Evolutionary conservation across 2,113 vertebrate genomes (phyloP).

Genomic region (Actenoides hombroni): DNA sequence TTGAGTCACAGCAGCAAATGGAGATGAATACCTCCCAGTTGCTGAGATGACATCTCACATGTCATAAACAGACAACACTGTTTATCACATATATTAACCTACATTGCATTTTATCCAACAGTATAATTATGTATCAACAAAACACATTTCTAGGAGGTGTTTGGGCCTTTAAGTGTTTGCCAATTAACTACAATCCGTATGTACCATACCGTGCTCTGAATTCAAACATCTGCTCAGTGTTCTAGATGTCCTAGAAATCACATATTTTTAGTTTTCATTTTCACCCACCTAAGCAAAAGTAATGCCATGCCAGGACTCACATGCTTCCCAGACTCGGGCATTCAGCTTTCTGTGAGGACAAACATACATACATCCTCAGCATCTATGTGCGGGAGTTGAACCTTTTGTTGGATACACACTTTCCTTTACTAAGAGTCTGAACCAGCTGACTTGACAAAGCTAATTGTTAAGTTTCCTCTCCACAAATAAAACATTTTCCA

Average conservation of each 20-base stretch:
- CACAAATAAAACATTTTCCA: not conserved
- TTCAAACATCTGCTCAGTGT: not conserved
- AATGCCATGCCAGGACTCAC: not conserved
- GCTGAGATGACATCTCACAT: not conserved
- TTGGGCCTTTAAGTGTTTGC: not conserved
- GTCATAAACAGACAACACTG: not conserved
- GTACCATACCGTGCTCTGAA: not conserved
- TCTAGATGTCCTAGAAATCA: not conserved
- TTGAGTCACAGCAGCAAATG: not conserved
- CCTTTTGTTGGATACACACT: not conserved
- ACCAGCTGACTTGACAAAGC: not conserved
- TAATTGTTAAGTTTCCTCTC: not conserved
- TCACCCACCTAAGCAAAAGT: not conserved
- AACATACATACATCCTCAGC: rapidly evolving
- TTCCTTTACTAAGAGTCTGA: not conserved
- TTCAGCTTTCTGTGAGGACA: not conserved
- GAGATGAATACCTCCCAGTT: not conserved
- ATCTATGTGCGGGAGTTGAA: not conserved
- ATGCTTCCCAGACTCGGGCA: not conserved
- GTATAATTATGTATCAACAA: not conserved
- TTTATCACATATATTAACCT: not conserved
- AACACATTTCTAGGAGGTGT: not conserved
- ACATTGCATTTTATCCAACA: not conserved
- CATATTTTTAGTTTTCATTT: not conserved
- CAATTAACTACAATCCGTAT: not conserved